Base-by-base conservation (phyloP, 2,797 vertebrate genomes). In the Karalla daura region DNA sequence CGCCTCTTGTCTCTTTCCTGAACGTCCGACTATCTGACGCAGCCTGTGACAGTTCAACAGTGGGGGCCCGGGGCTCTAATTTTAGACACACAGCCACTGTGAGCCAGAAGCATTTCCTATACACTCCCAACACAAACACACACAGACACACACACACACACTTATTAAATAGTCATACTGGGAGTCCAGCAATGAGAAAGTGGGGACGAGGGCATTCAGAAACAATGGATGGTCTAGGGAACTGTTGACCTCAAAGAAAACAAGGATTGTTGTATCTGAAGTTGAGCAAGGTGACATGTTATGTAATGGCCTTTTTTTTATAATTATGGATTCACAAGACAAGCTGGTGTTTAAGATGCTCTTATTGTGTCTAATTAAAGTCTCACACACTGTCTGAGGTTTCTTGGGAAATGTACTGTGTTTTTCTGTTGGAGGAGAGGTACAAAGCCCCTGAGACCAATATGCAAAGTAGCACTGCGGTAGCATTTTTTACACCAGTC, bases 211-310 rank as follows among this genome's bases (percentile, higher is more conserved):
- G 65, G 59, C 17, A 0, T 39, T 66, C 32, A 43, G 75, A 78
- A 88, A 93, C 91, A 94, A 92, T 92, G 84, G 77, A 73, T 46
- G 52, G 84, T 80, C 78, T 24, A 33, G 81, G 76, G 86, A 69
- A 83, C 12, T 25, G 62, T 63, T 76, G 79, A 77, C 72, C 75
- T 79, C 51, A 81, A 67, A 84, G 67, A 87, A 80, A 74, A 64
- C 39, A 81, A 37, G 70, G 62, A 81, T 45, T 79, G n/a, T 75
- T 52, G 74, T 81, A 47, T 62, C 50, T 73, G 46, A 54, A 53
- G 50, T 45, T 56, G 59, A 61, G 24, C 13, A 61, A 47, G 70
- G 68, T 39, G 66, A 64, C 35, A 72, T 47, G 46, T 67, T 56
- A 24, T 33, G 15, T 63, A 66, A 63, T 54, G 21, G 39, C 27